phyloP scores from a whole-genome alignment of 2,888 invertebrate genomes.

The Endomychus coccineus region DNA sequence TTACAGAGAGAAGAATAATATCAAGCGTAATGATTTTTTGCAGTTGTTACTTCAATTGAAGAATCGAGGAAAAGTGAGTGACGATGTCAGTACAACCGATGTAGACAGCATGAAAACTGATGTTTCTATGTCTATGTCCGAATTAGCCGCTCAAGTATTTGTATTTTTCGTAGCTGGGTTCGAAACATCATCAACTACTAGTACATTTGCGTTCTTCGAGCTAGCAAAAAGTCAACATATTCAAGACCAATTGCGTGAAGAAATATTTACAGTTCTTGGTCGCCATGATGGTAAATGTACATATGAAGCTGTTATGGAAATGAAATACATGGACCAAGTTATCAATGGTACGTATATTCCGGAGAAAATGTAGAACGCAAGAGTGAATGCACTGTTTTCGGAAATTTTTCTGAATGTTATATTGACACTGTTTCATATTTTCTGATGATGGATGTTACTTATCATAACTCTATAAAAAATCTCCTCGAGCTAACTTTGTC shows the following conservation, averaged over 20 bases:
- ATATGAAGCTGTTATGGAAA: constrained; percentile 40
- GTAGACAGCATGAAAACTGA: neutral
- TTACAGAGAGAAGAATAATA: constrained; percentile 42
- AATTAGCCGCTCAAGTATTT: constrained; percentile 35
- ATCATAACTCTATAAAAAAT: too few relatives aligned
- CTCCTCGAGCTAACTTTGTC: too few relatives aligned
- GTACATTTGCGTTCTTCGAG: constrained; percentile 36
- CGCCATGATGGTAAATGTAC: constrained; percentile 35
- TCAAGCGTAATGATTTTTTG: constrained; percentile 49
- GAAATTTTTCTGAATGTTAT: too few relatives aligned
- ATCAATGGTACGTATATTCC: constrained; percentile 34
- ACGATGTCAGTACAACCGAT: neutral
- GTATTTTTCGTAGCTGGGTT: constrained; percentile 44
- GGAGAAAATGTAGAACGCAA: too few relatives aligned
- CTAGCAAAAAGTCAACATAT: constrained; percentile 37
- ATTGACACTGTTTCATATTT: too few relatives aligned
- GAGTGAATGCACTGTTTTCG: too few relatives aligned
- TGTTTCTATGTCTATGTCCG: constrained; percentile 14
- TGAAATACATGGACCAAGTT: constrained; percentile 44
- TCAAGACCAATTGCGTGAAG: constrained; percentile 39
- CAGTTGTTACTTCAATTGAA: constrained; percentile 48
- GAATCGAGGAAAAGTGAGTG: constrained; percentile 29
- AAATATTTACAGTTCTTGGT: constrained; percentile 32
- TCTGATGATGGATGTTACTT: too few relatives aligned
- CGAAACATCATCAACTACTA: constrained; percentile 41